Percentiles rank a stretch among this genome's conserved stretches.
Conservation (phyloP, 2,888 invertebrate species). For the Leucozona laternaria region DNA sequence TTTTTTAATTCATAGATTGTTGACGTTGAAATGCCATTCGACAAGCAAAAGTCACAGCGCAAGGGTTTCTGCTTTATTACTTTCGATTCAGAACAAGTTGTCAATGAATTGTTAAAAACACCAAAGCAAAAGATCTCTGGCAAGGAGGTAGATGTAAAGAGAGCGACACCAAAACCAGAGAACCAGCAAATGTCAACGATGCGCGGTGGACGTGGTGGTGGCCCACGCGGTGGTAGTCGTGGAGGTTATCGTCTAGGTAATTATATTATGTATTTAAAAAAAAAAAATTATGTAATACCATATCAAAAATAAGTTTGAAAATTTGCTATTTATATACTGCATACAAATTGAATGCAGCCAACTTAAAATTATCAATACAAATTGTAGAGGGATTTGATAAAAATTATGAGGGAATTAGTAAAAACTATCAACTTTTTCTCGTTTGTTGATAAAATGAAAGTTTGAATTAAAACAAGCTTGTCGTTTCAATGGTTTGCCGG, state of each 20-base stretch:
- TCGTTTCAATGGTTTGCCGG: too few species aligned
- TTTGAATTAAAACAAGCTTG: too few species aligned
- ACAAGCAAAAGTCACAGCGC: slow-evolving; percentile 97
- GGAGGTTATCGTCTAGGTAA: slow-evolving; percentile 85
- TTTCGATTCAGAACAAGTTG: slow-evolving; percentile 97
- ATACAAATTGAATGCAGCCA: too few species aligned
- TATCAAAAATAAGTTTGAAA: not conserved
- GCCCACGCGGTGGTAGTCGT: slow-evolving; percentile 88
- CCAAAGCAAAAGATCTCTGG: slow-evolving; percentile 97
- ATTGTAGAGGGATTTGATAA: too few species aligned
- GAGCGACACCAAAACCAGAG: slow-evolving; percentile 96
- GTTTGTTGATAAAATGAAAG: too few species aligned
- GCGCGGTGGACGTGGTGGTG: slow-evolving; percentile 87
- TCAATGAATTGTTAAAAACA: slow-evolving; percentile 94
- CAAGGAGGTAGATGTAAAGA: slow-evolving; percentile 98
- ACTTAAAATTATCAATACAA: too few species aligned
- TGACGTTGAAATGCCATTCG: slow-evolving; percentile 98
- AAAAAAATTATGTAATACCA: too few species aligned
- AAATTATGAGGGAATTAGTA: too few species aligned
- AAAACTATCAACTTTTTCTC: too few species aligned
- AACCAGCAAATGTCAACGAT: slow-evolving; percentile 87
- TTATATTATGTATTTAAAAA: too few species aligned
- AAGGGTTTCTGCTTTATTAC: slow-evolving; percentile 99
- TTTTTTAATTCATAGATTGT: slow-evolving; percentile 88
- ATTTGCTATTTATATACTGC: not conserved